These are phyloP conservation scores for Paratrypauchen microcephalus DNA, from an alignment of 2,797 vertebrate species.

Conservation along the genomic window DNA sequence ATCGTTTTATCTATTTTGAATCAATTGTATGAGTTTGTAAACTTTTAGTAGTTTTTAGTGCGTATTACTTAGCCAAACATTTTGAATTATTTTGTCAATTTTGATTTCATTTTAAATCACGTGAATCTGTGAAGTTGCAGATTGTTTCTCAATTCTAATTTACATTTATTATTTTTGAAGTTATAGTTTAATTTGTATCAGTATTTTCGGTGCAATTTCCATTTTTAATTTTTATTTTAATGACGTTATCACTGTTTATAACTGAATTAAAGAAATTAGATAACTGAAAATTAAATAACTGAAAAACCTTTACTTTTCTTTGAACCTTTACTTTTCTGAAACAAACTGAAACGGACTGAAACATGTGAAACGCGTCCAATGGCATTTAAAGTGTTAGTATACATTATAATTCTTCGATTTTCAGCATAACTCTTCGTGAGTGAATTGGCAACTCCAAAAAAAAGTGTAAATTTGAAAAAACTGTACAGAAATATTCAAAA, in stretches of 20 bases:
- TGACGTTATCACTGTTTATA: neutral
- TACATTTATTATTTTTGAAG: no score
- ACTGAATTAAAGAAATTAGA: no score
- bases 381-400: neutral
- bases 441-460: constrained; percentile 5
- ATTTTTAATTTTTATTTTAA: neutral
- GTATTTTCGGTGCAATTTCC: neutral
- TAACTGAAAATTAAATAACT: neutral
- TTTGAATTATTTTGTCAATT: no score
- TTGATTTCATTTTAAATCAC: no score
- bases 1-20: no score
- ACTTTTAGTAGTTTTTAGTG: no score
- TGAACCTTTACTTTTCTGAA: neutral
- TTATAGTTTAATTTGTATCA: neutral
- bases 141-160: no score
- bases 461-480: constrained; percentile 3
- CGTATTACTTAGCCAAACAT: no score
- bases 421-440: neutral
- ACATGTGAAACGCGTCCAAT: neutral
- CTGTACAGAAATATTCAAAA: constrained; percentile 26
- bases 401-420: neutral
- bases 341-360: neutral
- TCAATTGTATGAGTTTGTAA: no score
- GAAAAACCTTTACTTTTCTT: no score
- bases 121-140: no score